Evolutionary conservation across 1,140 invertebrate genomes (phyloP).

Genomic region (Tetramorium alpestre): DNA sequence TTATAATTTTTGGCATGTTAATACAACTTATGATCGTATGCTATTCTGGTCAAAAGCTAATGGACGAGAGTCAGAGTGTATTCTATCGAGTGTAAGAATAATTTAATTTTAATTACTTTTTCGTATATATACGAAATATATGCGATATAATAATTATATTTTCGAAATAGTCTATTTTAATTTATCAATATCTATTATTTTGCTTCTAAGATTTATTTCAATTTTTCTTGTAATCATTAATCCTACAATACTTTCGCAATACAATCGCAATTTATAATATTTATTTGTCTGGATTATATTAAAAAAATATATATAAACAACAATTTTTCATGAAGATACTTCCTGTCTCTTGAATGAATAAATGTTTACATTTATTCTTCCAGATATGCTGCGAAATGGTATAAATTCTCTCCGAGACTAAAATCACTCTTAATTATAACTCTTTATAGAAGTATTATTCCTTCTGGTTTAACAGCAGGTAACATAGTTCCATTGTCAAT

Average conservation of each 20-base stretch:
- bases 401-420: too few relatives aligned
- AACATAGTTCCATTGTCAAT: too few relatives aligned
- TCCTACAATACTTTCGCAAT: not conserved
- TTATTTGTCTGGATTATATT: not conserved
- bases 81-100: not conserved
- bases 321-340: too few relatives aligned
- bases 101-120: not conserved
- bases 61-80: not conserved
- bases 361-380: too few relatives aligned
- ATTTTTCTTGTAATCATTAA: not conserved
- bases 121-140: not conserved
- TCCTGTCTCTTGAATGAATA: too few relatives aligned
- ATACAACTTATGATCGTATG: not conserved
- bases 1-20: not conserved
- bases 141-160: not conserved
- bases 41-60: not conserved
- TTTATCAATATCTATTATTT: not conserved
- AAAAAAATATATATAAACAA: not conserved
- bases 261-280: not conserved
- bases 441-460: too few relatives aligned
- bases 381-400: too few relatives aligned
- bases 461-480: too few relatives aligned
- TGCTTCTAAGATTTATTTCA: not conserved
- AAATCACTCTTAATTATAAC: too few relatives aligned
- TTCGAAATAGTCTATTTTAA: not conserved